Percentiles rank a stretch among this genome's conserved stretches.
Evolutionary conservation across 2,113 vertebrate genomes (phyloP).

Genomic region (Mormoops blainvillei): DNA sequence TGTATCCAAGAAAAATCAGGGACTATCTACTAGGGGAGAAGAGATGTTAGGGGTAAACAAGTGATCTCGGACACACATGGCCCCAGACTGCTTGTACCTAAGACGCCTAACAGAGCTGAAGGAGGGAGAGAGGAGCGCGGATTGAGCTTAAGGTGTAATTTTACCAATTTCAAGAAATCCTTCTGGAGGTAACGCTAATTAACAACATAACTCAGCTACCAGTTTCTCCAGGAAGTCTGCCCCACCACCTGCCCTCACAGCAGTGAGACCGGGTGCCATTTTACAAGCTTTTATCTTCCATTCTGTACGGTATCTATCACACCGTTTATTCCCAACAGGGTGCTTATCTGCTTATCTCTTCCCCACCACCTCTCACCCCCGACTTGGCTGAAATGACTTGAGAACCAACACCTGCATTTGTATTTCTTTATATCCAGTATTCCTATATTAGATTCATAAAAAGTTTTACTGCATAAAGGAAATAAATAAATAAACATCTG

Average conservation of each 20-base stretch:
- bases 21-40: background rate
- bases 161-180: background rate
- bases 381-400: background rate
- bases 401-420: background rate
- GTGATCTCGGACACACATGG: background rate
- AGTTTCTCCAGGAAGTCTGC: background rate
- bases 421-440: background rate
- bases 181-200: background rate
- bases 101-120: background rate
- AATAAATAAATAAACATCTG: background rate
- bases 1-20: background rate
- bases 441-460: background rate
- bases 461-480: background rate
- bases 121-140: background rate
- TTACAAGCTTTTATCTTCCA: background rate
- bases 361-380: background rate
- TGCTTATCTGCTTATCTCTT: background rate
- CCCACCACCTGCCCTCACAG: background rate
- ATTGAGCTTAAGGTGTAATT: background rate
- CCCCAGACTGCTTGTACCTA: background rate
- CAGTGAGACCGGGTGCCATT: background rate
- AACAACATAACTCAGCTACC: background rate
- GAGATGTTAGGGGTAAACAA: background rate
- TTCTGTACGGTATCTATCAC: background rate
- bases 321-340: background rate